These are phyloP conservation scores for Neosilurus mollespiculum DNA, from an alignment of 2,797 vertebrate genomes.

Conservation along the genomic window DNA sequence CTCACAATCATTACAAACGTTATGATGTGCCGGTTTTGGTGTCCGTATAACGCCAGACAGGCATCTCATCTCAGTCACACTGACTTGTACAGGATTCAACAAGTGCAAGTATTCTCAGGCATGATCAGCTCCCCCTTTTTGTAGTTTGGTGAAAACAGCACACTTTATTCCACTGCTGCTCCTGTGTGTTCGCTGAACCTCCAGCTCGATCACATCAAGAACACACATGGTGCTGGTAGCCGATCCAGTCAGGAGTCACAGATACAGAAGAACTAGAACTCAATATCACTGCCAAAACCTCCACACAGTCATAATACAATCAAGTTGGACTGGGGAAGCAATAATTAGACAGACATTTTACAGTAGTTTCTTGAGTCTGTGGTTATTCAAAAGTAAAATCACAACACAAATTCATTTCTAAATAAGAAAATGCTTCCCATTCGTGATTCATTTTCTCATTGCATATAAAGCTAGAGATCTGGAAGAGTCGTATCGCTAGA, in stretches of 20 bases:
- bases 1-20: background rate
- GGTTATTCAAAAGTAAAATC: constrained; percentile 34
- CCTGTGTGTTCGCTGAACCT: background rate
- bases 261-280: constrained; percentile 47
- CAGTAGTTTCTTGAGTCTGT: constrained; percentile 19
- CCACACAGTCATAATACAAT: background rate
- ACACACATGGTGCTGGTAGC: constrained; percentile 43
- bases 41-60: background rate
- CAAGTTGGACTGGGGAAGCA: background rate
- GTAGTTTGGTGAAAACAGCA: background rate
- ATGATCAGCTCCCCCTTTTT: background rate
- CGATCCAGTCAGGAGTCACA: constrained; percentile 36
- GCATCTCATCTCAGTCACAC: background rate
- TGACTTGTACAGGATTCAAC: constrained; percentile 11
- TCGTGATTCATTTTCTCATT: constrained; percentile 1
- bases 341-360: constrained; percentile 14
- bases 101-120: constrained; percentile 28
- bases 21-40: background rate
- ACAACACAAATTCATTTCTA: constrained; percentile 16
- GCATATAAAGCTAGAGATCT: constrained; percentile 22
- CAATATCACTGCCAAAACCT: constrained; percentile 38
- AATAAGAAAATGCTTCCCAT: constrained; percentile 14
- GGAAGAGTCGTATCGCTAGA: background rate
- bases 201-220: background rate
- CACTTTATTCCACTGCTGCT: background rate